Conservation (phyloP, 2,888 invertebrate genomes). For the Nomada flava region DNA sequence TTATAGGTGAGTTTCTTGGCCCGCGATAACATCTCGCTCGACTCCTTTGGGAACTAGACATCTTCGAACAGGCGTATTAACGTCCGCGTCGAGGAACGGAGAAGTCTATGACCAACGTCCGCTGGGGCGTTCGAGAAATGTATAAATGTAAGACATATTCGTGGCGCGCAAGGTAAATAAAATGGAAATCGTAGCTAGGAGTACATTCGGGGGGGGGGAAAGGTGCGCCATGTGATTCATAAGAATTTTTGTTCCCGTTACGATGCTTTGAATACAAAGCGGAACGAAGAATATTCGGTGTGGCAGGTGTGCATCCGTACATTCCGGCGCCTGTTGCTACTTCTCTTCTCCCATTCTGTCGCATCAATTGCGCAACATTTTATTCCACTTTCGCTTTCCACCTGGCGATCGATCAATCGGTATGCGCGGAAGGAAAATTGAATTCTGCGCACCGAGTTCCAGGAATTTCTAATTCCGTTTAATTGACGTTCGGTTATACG, state of each 20-base stretch:
- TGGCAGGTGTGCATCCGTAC: constrained; percentile 41
- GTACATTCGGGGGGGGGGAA: constrained; percentile 2
- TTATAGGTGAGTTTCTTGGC: too few species aligned
- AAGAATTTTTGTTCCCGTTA: background rate
- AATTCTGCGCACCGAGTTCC: too few species aligned
- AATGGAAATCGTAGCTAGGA: background rate
- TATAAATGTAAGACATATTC: background rate
- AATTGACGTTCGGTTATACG: constrained; percentile 57
- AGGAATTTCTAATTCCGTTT: too few species aligned
- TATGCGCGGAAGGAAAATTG: constrained; percentile 22
- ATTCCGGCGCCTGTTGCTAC: constrained; percentile 40
- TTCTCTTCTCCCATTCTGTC: background rate
- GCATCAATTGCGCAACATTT: constrained; percentile 28
- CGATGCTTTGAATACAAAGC: constrained; percentile 45
- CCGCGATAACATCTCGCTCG: background rate
- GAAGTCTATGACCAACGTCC: background rate
- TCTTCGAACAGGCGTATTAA: background rate
- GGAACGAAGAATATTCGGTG: constrained; percentile 19
- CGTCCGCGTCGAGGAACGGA: background rate
- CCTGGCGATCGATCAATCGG: constrained; percentile 44
- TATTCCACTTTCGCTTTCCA: constrained; percentile 34
- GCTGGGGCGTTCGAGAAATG: background rate
- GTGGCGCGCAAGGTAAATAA: constrained; percentile 7
- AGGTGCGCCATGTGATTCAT: constrained; percentile 10
- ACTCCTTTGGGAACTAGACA: background rate